Base-by-base conservation (phyloP, 2,113 vertebrate species). In the Promerops cafer region DNA sequence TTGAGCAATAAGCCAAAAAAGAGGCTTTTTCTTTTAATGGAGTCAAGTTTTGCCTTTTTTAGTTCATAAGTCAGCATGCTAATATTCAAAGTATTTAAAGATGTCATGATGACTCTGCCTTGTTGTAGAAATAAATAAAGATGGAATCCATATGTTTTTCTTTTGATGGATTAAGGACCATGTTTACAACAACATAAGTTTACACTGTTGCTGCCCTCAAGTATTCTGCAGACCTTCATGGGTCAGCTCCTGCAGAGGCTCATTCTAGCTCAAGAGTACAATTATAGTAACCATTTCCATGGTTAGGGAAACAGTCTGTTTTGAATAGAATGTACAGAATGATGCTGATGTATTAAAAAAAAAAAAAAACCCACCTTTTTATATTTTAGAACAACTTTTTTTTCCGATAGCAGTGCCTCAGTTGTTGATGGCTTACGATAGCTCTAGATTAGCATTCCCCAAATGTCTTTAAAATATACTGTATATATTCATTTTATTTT, bases 151-250 rank as follows among this genome's bases (percentile, higher is more conserved):
- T 96, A 93, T 96, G 94, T 91, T 94, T 87, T 94, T 74, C 92
- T 94, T 96, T 92, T 96, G 85, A 94, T 94, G 94, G 91, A 97
- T 96, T 96, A 95, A 93, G 79, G 75, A 79, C 85, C 49, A 95
- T 96, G 96, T 96, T 97, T 97, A 92, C 94, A 95, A 90, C 95
- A 96, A 96, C 94, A 94, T 80, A 94, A 97, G 94, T 96, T 97
- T 97, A 97, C 93, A 83, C 90, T 96, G 71, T 82, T 91, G 84
- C 87, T 96, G 93, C 84, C 93, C 94, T 96, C 85, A 74, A 96
- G 75, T 96, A 90, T 94, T 93, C 82, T 93, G 78, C 64, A 94
- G 94, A 80, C 42, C n/a, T 94, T 91, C 71, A 61, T 96, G 93
- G 93, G 92, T 96, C 95, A 96, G 94, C 82, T 97, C 92, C 94